Conservation (phyloP, 2,797 vertebrate species). For the Brachymystax lenok region DNA sequence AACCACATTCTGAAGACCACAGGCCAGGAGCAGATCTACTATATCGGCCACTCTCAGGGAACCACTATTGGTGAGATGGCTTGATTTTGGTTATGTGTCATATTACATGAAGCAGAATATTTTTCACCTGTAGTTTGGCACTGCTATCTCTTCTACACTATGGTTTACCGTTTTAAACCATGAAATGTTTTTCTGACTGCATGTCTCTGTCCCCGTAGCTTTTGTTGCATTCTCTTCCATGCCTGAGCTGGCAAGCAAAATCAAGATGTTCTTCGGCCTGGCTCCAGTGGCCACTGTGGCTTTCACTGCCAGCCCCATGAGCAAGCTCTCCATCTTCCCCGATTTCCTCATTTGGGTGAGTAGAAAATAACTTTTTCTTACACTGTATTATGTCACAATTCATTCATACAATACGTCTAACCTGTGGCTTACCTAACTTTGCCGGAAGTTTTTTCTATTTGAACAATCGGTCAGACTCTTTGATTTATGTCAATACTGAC, state of each 20-base stretch:
- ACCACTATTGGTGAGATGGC: conserved; percentile 79
- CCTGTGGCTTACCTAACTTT: not conserved
- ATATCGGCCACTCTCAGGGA: conserved; percentile 87
- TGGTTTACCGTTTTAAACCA: not conserved
- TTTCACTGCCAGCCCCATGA: conserved; percentile 73
- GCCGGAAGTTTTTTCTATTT: not conserved
- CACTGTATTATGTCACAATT: too few species aligned
- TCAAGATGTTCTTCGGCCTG: conserved; percentile 85
- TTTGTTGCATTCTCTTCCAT: conserved; percentile 87
- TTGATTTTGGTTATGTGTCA: not conserved
- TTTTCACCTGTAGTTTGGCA: not conserved
- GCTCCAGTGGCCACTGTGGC: conserved; percentile 73
- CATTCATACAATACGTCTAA: not conserved
- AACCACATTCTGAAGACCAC: conserved; percentile 82
- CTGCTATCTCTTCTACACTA: not conserved
- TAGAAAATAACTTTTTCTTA: too few species aligned
- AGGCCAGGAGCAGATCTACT: conserved; percentile 79
- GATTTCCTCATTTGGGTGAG: conserved; percentile 70
- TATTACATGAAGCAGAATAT: not conserved
- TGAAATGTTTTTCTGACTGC: not conserved
- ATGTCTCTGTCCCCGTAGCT: conserved; percentile 65
- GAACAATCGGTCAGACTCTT: not conserved
- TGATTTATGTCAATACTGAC: not conserved
- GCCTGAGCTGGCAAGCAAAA: conserved; percentile 84
- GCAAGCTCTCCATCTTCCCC: conserved; percentile 69